phyloP scores from a whole-genome alignment of 2,888 invertebrate genomes.

The Cheilosia vernalis region DNA sequence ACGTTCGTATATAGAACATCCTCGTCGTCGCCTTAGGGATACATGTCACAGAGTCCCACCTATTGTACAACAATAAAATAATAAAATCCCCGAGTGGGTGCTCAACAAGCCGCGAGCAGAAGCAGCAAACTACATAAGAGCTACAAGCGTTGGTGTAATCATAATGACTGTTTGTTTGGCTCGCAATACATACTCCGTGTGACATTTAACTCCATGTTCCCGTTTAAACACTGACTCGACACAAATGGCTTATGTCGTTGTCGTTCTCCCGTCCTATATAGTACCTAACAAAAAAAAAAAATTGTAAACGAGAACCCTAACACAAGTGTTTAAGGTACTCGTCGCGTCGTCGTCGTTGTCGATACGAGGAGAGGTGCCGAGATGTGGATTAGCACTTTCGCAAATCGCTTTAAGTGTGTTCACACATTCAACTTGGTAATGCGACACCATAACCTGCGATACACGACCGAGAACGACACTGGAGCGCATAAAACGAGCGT shows the following conservation, averaged over 20 bases:
- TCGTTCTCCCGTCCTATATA: neutral
- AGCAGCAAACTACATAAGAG: slow-evolving; percentile 49
- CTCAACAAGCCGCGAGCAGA: slow-evolving; percentile 70
- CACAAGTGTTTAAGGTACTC: slow-evolving; percentile 43
- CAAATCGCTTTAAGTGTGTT: slow-evolving; percentile 75
- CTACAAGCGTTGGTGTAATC: slow-evolving; percentile 56
- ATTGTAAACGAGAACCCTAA: neutral
- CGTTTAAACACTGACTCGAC: slow-evolving; percentile 71
- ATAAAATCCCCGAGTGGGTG: slow-evolving; percentile 74
- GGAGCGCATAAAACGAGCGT: slow-evolving; percentile 21
- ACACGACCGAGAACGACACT: slow-evolving; percentile 4
- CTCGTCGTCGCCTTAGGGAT: slow-evolving; percentile 47
- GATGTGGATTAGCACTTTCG: slow-evolving; percentile 74
- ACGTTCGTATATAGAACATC: slow-evolving; percentile 21
- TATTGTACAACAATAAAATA: slow-evolving; percentile 61
- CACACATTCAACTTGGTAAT: slow-evolving; percentile 70
- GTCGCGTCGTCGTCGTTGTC: slow-evolving; percentile 4
- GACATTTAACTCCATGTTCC: slow-evolving; percentile 73
- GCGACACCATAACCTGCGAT: slow-evolving; percentile 63
- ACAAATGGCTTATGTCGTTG: slow-evolving; percentile 64
- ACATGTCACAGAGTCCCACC: slow-evolving; percentile 1
- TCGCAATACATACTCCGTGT: slow-evolving; percentile 59
- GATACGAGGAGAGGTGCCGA: slow-evolving; percentile 63
- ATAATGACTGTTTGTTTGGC: slow-evolving; percentile 70
- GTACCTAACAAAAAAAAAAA: no score